Base-by-base conservation (phyloP, 2,797 vertebrate species). In the Mormyrus proboscirostris region DNA sequence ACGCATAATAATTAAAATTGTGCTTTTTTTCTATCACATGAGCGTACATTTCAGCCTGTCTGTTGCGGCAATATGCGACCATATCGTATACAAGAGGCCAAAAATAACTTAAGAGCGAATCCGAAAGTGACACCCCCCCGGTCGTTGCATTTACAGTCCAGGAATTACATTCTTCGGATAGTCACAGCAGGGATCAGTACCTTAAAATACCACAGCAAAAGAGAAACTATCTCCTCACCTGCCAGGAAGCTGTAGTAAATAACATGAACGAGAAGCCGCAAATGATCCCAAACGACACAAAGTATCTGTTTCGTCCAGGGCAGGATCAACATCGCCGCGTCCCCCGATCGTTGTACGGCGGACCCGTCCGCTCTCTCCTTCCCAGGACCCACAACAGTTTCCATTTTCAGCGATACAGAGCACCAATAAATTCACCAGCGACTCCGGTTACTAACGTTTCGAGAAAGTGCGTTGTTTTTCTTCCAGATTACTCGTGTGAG, bases 231-330 rank as follows among this genome's bases (percentile, higher is more conserved):
- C 33, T 10, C 8, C 92, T 92, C 88, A 97, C 96, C 96, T 69
- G 96, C 93, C 89, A 96, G 88, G 55, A 95, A 94, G n/a, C 92
- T 95, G 94, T 95, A 96, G 93, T 95, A 96, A 8, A 97, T 96
- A 90, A 96, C 92, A 29, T 96, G 95, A 0, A 96, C 89, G 92
- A 97, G 90, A 90, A 96, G 79, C 65, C 96, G 93, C 0, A 97
- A 90, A 88, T 96, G 95, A 44, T 95, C 95, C 96, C 96, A 96
- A 91, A 97, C 65, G 9, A 94, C 95, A 12, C 90, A 90, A 22
- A 96, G 93, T 9, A 97, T 92, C 55, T 96, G 96, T 88, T 91
- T 95, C 0, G 96, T 96, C 95, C 96, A 95, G 0, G 96, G 96
- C 12, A 96, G 90, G 2, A 96, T 93, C 89, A 95, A 92, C 95